Base-by-base conservation (phyloP, 2,797 vertebrate species). In the Lagorchestes hirsutus region DNA sequence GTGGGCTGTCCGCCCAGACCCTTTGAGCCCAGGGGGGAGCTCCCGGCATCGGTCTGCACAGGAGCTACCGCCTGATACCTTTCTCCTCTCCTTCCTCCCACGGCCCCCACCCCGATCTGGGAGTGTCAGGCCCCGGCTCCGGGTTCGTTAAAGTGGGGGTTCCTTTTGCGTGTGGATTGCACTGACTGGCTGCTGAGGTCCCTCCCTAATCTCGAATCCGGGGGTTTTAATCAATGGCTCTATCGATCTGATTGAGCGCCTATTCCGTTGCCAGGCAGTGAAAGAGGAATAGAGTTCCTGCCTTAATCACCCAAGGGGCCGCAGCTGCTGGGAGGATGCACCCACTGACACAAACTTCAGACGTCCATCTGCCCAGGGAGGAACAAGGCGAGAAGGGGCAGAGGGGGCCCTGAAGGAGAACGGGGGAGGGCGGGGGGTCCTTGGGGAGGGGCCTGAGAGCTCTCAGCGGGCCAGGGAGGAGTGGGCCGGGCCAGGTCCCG, bases 11-110 rank as follows among this genome's bases (percentile, higher is more conserved):
- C 11, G n/a, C n/a, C 14, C n/a, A 40, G n/a, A 22, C 9, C 16
- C n/a, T 82, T 40, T 82, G 67, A 40, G n/a, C 18, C 8, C 5
- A 34, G 13, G 14, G 31, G 12, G 59, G 1, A n/a, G 59, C 31
- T 67, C 28, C 1, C 0, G 3, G 3, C 14, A 24, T 6, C 1
- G n/a, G 5, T 82, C 18, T 13, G 29, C n/a, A 3, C 46, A 46
- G 67, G n/a, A 46, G 18, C 10, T 40, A 22, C 16, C n/a, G 2
- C 34, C 16, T 74, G 1, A n/a, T 8, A 40, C 16, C 67, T 29
- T 46, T 82, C n/a, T 8, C 16, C 6, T 22, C 5, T 40, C n/a
- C n/a, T 24, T 40, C 16, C 67, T 74, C 6, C 5, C 13, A 34
- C 34, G n/a, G 16, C n/a, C n/a, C 67, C 67, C n/a, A 24, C 18